Evolutionary conservation across 2,113 vertebrate genomes (phyloP).

Genomic region (Epinephelus lanceolatus): DNA sequence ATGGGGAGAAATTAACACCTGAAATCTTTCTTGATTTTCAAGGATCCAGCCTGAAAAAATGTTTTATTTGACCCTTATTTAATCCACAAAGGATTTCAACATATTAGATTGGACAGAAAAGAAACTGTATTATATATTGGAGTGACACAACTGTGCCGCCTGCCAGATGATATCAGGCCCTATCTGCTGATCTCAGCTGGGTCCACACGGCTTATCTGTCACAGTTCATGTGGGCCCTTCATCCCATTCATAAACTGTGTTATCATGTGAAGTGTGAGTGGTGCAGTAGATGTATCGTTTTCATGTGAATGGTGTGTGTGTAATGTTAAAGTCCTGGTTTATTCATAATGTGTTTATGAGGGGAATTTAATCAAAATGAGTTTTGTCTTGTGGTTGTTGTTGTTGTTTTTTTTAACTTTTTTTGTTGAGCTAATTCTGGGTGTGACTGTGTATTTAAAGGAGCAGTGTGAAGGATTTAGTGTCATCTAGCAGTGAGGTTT

Average conservation of each 20-base stretch:
- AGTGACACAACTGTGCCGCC: conserved; percentile 19
- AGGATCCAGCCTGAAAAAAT: not conserved
- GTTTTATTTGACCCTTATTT: conserved; percentile 16
- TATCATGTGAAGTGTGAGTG: conserved; percentile 14
- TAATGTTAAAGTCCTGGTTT: not conserved
- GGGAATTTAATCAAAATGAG: not conserved
- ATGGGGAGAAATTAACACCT: not conserved
- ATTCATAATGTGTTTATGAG: not conserved
- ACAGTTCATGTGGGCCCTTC: conserved; percentile 45
- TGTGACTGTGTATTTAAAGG: not conserved
- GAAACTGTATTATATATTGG: conserved; percentile 1
- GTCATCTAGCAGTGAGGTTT: too few relatives aligned
- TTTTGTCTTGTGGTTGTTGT: not conserved
- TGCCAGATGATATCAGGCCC: conserved; percentile 54
- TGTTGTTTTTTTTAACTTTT: too few relatives aligned
- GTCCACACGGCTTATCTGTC: conserved; percentile 49
- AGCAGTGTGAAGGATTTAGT: too few relatives aligned
- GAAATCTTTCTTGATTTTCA: not conserved
- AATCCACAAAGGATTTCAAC: not conserved
- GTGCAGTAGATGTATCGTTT: conserved; percentile 11
- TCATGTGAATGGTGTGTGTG: conserved; percentile 5
- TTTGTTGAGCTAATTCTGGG: not conserved
- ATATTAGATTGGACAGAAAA: not conserved
- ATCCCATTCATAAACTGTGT: conserved; percentile 51
- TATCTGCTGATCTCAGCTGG: conserved; percentile 51